Evolutionary conservation across 23 tunicate species (phyloP).

Genomic region (Clavelina lepadiformis): DNA sequence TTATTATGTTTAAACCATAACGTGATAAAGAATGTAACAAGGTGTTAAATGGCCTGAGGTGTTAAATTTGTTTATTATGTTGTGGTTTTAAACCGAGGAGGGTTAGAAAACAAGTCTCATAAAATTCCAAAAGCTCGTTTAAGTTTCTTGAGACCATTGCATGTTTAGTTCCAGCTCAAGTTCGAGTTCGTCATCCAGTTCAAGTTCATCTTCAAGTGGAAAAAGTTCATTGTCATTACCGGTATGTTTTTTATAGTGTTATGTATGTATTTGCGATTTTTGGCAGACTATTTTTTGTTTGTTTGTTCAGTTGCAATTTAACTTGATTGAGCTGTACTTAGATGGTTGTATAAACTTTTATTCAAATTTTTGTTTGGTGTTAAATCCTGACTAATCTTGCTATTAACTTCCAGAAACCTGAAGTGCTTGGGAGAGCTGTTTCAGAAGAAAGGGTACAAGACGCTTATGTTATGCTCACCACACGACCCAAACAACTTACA

Average conservation of each 20-base stretch:
- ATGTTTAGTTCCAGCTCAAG: slow-evolving; percentile 37
- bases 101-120: not conserved
- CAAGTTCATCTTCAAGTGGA: slow-evolving; percentile 63
- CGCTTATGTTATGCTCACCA: slow-evolving; percentile 45
- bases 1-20: too few species aligned
- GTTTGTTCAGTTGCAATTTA: too few species aligned
- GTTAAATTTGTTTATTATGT: not conserved
- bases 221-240: slow-evolving; percentile 19
- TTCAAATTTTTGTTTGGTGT: too few species aligned
- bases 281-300: too few species aligned
- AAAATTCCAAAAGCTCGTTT: not conserved
- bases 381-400: too few species aligned
- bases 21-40: too few species aligned
- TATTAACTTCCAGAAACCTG: slow-evolving; percentile 69
- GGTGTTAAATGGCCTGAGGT: too few species aligned
- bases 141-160: not conserved
- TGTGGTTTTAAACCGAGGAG: not conserved
- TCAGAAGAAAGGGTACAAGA: slow-evolving; percentile 36
- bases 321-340: too few species aligned
- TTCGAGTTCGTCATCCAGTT: slow-evolving; percentile 57
- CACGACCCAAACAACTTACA: slow-evolving; percentile 38
- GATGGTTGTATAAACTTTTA: too few species aligned
- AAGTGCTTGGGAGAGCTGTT: slow-evolving; percentile 52
- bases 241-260: slow-evolving; percentile 21
- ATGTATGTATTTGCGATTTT: not conserved